phyloP scores from a whole-genome alignment of 2,797 vertebrate genomes.

The Sebastes variabilis region DNA sequence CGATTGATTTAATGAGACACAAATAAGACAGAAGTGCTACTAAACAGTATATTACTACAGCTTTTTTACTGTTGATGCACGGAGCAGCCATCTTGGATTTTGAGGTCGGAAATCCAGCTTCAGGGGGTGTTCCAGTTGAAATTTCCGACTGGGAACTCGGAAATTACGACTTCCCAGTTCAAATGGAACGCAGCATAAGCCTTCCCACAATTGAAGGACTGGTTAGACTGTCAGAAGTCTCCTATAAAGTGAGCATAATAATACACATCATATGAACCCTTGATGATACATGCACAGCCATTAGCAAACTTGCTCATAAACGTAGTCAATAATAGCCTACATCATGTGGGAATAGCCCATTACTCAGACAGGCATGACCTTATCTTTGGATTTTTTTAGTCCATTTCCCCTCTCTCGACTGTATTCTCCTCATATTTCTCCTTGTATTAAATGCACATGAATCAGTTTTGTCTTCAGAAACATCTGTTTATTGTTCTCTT shows the following conservation, averaged over 20 bases:
- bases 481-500: slow-evolving; percentile 24
- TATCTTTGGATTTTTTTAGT: neutral
- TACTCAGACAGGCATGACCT: neutral
- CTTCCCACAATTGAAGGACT: neutral
- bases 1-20: neutral
- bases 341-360: neutral
- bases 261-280: neutral
- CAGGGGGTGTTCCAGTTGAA: neutral
- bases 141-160: neutral
- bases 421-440: neutral
- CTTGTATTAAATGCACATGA: neutral
- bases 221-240: neutral
- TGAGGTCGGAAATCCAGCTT: neutral
- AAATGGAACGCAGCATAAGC: neutral
- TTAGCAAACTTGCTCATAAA: neutral
- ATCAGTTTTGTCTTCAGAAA: slow-evolving; percentile 15
- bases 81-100: neutral
- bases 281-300: neutral
- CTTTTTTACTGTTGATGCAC: neutral
- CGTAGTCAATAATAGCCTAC: neutral
- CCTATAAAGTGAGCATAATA: neutral
- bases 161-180: neutral
- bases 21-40: neutral
- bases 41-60: neutral
- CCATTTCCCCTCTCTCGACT: neutral